Conservation (phyloP, 2,888 invertebrate genomes). For the Hydriomena furcata region DNA sequence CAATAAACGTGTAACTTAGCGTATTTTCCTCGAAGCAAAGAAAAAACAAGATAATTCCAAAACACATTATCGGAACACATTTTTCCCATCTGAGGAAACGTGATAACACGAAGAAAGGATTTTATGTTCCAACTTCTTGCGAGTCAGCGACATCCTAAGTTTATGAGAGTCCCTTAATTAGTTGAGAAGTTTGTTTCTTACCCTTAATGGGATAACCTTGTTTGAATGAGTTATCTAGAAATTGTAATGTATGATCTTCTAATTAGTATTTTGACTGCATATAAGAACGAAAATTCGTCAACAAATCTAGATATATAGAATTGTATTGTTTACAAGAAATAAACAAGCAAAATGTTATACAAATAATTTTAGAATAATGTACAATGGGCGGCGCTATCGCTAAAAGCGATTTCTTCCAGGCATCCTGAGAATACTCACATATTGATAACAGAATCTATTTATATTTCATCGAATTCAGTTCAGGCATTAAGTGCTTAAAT, state of each 20-base stretch:
- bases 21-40: slow-evolving; percentile 36
- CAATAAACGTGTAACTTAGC: slow-evolving; percentile 21
- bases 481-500: too few relatives aligned
- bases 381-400: too few relatives aligned
- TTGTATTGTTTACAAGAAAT: too few relatives aligned
- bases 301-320: too few relatives aligned
- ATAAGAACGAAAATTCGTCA: too few relatives aligned
- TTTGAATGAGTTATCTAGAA: not conserved
- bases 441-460: too few relatives aligned
- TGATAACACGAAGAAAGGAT: slow-evolving; percentile 65
- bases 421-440: too few relatives aligned
- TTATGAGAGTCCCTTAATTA: slow-evolving; percentile 59
- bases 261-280: too few relatives aligned
- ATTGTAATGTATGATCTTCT: not conserved
- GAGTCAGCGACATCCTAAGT: slow-evolving; percentile 40
- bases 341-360: too few relatives aligned
- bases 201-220: slow-evolving; percentile 19
- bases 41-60: slow-evolving; percentile 51
- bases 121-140: slow-evolving; percentile 56
- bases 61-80: slow-evolving; percentile 66
- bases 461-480: too few relatives aligned
- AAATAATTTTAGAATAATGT: too few relatives aligned
- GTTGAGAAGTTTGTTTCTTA: slow-evolving; percentile 42
- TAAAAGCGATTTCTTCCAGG: too few relatives aligned
- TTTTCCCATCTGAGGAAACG: slow-evolving; percentile 63